Percentiles rank a stretch among this genome's conserved stretches.
These are phyloP conservation scores for Callyntrura sp. DNA, from an alignment of 2,888 invertebrate genomes.

Conservation along the genomic window DNA sequence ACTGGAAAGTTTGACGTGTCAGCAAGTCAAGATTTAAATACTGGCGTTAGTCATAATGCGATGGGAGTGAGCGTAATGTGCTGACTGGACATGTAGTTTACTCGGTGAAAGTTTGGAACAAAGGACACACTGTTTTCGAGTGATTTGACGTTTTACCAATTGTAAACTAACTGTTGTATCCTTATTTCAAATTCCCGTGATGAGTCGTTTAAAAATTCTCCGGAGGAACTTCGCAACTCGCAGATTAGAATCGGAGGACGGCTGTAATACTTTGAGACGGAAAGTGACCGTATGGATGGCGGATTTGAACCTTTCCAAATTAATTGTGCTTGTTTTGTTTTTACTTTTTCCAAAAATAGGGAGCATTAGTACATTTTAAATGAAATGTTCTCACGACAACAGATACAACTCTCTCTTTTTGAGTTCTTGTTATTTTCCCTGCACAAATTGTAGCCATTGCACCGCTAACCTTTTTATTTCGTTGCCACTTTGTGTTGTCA, in stretches of 20 bases:
- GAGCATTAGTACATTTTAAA: neutral
- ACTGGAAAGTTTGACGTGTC: too few species aligned
- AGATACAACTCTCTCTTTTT: neutral
- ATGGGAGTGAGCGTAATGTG: neutral
- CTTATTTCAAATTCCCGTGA: neutral
- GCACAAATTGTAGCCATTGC: constrained; percentile 9
- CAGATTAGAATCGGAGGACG: constrained; percentile 81
- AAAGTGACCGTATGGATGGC: constrained; percentile 83
- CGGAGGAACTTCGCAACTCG: constrained; percentile 81
- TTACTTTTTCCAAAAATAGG: constrained; percentile 51
- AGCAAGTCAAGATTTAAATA: too few species aligned
- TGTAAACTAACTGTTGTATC: too few species aligned
- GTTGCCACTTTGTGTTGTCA: neutral
- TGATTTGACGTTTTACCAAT: neutral
- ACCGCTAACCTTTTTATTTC: neutral
- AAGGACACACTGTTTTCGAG: neutral
- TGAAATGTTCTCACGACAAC: neutral
- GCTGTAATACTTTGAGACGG: constrained; percentile 79
- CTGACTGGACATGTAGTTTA: neutral
- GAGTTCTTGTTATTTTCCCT: neutral
- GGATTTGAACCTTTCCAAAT: constrained; percentile 81
- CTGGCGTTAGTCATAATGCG: too few species aligned
- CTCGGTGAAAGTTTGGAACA: neutral
- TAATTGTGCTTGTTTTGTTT: constrained; percentile 78
- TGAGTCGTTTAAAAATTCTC: constrained; percentile 83